These are phyloP conservation scores for Machimus rusticus DNA, from an alignment of 2,888 invertebrate species.

Conservation along the genomic window DNA sequence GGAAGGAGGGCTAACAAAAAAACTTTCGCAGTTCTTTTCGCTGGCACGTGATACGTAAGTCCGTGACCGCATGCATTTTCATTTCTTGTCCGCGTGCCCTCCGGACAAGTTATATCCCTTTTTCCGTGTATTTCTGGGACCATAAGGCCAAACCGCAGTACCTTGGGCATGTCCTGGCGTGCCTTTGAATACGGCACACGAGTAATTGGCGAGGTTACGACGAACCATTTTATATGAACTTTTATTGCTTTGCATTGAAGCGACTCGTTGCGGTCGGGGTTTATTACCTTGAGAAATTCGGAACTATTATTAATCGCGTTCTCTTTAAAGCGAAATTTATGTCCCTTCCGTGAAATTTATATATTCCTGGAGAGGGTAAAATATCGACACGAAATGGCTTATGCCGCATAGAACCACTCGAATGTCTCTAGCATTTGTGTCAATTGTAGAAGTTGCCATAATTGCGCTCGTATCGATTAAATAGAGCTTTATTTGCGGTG, in stretches of 20 bases:
- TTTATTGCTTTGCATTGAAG: neutral
- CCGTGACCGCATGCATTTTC: constrained; percentile 12
- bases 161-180: neutral
- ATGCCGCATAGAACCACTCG: neutral
- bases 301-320: neutral
- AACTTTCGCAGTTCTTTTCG: constrained; percentile 2
- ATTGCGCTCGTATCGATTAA: constrained; percentile 1
- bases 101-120: neutral
- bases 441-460: neutral
- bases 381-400: neutral
- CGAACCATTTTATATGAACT: neutral
- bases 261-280: neutral
- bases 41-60: neutral
- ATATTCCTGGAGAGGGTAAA: neutral
- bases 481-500: constrained; percentile 10
- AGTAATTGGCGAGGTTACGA: constrained; percentile 2
- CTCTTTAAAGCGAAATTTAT: neutral
- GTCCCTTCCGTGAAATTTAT: neutral
- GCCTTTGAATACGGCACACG: neutral
- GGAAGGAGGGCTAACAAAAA: neutral
- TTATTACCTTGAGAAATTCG: neutral
- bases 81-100: neutral
- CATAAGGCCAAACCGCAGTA: neutral
- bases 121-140: neutral
- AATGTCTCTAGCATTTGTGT: neutral